Conservation (phyloP, 2,113 vertebrate genomes). For the Myotis brandtii region DNA sequence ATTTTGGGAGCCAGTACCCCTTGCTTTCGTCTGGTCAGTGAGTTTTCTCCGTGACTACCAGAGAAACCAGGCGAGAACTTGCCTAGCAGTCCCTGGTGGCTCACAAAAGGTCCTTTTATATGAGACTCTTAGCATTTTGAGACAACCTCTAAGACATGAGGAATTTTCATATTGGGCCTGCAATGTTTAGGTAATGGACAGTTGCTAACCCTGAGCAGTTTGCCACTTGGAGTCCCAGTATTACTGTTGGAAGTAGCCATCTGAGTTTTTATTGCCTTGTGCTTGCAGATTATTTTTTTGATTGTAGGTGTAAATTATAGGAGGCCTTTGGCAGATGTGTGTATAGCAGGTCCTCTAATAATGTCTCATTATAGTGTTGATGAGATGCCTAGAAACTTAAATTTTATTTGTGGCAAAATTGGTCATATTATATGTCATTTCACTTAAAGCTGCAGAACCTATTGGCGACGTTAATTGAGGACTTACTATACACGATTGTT, state of each 20-base stretch:
- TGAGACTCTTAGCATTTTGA: neutral
- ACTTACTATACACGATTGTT: fast-evolving
- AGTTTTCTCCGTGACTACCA: neutral
- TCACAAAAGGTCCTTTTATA: neutral
- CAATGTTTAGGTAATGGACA: neutral
- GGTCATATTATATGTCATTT: neutral
- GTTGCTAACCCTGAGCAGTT: neutral
- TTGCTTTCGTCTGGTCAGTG: neutral
- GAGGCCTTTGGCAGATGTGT: neutral
- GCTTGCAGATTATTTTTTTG: neutral
- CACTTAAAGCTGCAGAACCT: neutral
- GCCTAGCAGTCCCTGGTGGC: neutral
- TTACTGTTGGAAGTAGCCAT: neutral
- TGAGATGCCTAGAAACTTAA: neutral
- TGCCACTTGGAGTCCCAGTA: neutral
- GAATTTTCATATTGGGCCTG: neutral
- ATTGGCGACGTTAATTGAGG: neutral
- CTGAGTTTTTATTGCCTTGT: neutral
- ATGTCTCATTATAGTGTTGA: neutral
- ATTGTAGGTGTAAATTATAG: neutral
- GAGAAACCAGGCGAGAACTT: neutral
- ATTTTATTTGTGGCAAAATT: neutral
- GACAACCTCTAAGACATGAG: neutral
- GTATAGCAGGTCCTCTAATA: neutral
- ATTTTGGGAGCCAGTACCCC: neutral